Conservation (phyloP, 2,113 vertebrate genomes). For the Lethenteron reissneri region DNA sequence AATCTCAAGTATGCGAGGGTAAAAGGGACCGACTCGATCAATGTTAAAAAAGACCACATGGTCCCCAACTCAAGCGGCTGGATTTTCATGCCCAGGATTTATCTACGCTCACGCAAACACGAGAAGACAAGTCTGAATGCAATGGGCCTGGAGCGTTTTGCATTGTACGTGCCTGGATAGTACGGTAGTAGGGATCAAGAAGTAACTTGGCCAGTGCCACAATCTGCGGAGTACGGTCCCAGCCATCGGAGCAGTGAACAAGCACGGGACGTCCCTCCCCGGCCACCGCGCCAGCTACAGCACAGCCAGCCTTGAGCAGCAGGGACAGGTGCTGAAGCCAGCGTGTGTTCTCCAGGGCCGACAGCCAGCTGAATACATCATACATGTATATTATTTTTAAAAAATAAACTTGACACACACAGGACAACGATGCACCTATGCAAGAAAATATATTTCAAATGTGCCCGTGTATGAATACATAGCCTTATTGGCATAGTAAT, state of each 20-base stretch:
- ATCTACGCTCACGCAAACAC: neutral
- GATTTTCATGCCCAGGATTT: neutral
- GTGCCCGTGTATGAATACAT: neutral
- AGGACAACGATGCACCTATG: neutral
- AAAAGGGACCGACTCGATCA: too few species aligned
- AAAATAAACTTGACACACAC: neutral
- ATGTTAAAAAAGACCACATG: too few species aligned
- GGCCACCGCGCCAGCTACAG: conserved; percentile 67
- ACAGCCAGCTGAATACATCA: conserved; percentile 52
- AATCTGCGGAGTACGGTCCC: conserved; percentile 92
- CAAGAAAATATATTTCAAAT: conserved; percentile 1
- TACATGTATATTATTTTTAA: conserved; percentile 8
- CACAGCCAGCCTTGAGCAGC: conserved; percentile 79
- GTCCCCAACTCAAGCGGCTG: too few species aligned
- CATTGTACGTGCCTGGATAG: conserved; percentile 45
- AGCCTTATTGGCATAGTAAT: neutral
- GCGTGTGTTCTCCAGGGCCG: conserved; percentile 77
- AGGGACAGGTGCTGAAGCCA: conserved; percentile 93
- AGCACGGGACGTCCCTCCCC: conserved; percentile 72
- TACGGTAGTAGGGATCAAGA: conserved; percentile 85
- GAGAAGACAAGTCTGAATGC: neutral
- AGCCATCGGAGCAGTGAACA: conserved; percentile 86
- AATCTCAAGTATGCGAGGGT: too few species aligned
- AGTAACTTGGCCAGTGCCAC: conserved; percentile 73
- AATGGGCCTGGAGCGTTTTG: too few species aligned